Conservation (phyloP, 2,797 vertebrate species). For the Microctenopoma lineatum region DNA sequence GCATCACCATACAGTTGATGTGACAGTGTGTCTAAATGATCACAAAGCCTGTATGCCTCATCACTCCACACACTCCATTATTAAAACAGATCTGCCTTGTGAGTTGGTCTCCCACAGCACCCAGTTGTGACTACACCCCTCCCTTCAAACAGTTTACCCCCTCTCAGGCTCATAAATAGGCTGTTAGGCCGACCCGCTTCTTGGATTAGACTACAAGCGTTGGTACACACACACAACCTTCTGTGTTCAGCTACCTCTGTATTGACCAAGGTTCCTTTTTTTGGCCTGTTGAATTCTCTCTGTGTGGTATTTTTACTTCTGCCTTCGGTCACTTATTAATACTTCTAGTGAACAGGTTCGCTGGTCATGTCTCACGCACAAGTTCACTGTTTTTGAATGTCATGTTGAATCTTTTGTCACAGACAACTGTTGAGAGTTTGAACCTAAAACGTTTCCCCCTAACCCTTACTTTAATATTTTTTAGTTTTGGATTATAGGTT, state of each 20-base stretch:
- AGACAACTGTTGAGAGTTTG: neutral
- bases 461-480: too few relatives aligned
- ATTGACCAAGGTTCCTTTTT: conserved; percentile 3
- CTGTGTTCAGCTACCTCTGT: conserved; percentile 58
- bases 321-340: conserved; percentile 11
- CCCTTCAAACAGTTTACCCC: conserved; percentile 65
- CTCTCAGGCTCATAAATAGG: conserved; percentile 74
- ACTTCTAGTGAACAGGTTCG: conserved; percentile 7
- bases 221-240: conserved; percentile 72
- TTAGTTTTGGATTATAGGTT: neutral
- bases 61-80: conserved; percentile 36
- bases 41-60: conserved; percentile 31
- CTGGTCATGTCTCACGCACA: conserved; percentile 1
- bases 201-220: conserved; percentile 73
- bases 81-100: conserved; percentile 36
- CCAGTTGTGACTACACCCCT: conserved; percentile 48
- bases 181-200: conserved; percentile 69
- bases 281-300: too few relatives aligned
- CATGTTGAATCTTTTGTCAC: neutral
- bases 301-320: too few relatives aligned
- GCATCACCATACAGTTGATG: conserved; percentile 4
- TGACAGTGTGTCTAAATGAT: conserved; percentile 34
- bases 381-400: conserved; percentile 10
- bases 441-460: too few relatives aligned
- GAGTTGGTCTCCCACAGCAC: conserved; percentile 52